phyloP scores from a whole-genome alignment of 2,888 invertebrate genomes.

The Machimus atricapillus region DNA sequence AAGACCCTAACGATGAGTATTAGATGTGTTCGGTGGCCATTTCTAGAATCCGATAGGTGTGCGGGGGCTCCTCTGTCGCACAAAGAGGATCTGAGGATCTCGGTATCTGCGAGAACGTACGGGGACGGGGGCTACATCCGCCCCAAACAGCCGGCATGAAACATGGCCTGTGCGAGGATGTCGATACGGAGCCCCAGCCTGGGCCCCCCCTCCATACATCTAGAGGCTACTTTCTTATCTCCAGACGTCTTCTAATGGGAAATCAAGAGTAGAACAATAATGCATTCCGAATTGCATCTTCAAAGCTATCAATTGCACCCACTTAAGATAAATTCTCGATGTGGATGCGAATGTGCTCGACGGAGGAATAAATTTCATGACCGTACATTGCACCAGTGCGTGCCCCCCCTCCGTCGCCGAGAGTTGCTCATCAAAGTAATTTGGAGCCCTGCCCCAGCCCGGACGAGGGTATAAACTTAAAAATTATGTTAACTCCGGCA shows the following conservation, averaged over 20 bases:
- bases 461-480: not conserved
- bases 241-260: slow-evolving; percentile 41
- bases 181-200: not conserved
- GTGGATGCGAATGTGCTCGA: not conserved
- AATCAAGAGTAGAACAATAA: slow-evolving; percentile 42
- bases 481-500: slow-evolving; percentile 13
- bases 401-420: not conserved
- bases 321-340: slow-evolving; percentile 20
- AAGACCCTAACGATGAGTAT: slow-evolving; percentile 25
- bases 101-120: not conserved
- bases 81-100: not conserved
- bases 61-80: not conserved
- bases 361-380: not conserved
- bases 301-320: not conserved
- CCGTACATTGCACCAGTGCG: not conserved
- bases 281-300: not conserved
- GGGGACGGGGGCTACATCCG: not conserved
- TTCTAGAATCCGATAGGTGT: not conserved
- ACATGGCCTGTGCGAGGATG: not conserved
- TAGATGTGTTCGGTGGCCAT: not conserved
- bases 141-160: not conserved
- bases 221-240: slow-evolving; percentile 35
- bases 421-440: not conserved
- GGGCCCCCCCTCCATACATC: not conserved
- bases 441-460: not conserved